Base-by-base conservation (phyloP, 2,797 vertebrate species). In the Typhlichthys eigenmanni region DNA sequence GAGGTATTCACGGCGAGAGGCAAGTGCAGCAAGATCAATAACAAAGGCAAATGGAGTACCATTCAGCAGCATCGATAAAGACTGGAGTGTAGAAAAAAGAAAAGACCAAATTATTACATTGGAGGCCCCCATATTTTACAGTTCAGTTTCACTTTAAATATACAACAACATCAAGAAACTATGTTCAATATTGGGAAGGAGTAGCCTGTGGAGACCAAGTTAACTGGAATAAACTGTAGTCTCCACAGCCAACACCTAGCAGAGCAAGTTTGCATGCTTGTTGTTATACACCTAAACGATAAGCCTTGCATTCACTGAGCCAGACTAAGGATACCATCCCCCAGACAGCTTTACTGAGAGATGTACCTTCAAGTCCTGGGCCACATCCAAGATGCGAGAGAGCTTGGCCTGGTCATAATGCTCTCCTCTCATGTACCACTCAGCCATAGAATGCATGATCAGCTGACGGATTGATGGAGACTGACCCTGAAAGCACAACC, bases 11-110 rank as follows among this genome's bases (percentile, higher is more conserved):
- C 98, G 97, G 91, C 98, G 96, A 88, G 98, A 99, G 84, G 98
- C 98, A 90, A 99, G 98, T 94, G 97, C 98, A 97, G 98, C 98
- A 90, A 99, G 97, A 91, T 99, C 98, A 95, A 99, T 99, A 90
- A 99, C 98, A 93, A 99, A 99, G 92, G 98, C 98, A 96, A 98
- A 99, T 60, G 98, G 98, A 93, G 96, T 99, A 93, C 95, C 97
- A 92, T 99, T 99, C 91, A 99, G 96, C 95, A 99, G 96, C 98
- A 99, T 99, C 62, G 98, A 99, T 74, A 99, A 92, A 87, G 98
- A 98, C 98, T 99, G 83, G 55, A 87, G 78, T 55, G 72, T 64
- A 69, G 34, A 63, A 47, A n/a, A 54, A 50, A 62, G 7, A 69
- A 58, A n/a, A 64, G 7, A 13, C 66, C 32, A 55, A 10, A 60